Percentiles rank a stretch among this genome's conserved stretches.
phyloP scores from a whole-genome alignment of 2,113 vertebrate species.

The Elgaria multicarinata region DNA sequence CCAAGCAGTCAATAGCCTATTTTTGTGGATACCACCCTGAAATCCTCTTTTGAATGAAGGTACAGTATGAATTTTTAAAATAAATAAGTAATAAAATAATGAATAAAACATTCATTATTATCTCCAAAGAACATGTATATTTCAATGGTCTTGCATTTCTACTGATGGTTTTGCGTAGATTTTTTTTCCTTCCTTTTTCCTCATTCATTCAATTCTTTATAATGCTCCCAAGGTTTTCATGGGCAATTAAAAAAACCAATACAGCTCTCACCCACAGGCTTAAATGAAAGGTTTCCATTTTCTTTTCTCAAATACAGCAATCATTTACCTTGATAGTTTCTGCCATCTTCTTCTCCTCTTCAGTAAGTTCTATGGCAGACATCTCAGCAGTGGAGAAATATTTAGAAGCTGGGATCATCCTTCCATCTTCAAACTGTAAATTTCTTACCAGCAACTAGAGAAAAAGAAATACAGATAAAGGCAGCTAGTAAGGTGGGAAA shows the following conservation, averaged over 20 bases:
- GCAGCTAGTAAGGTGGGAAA: not conserved
- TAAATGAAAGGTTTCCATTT: not conserved
- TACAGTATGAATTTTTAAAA: not conserved
- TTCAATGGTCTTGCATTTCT: not conserved
- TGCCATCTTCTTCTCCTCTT: constrained; percentile 79
- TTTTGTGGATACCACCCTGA: not conserved
- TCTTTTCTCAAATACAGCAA: constrained; percentile 16
- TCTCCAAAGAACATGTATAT: not conserved
- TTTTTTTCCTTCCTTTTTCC: too few species aligned
- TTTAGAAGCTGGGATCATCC: constrained; percentile 86
- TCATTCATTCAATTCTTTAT: not conserved
- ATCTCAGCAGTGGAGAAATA: constrained; percentile 80
- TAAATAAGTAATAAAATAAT: not conserved
- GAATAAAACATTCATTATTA: not conserved
- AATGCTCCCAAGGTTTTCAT: not conserved
- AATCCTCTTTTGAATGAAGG: not conserved
- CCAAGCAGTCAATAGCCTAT: too few species aligned
- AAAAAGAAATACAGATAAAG: not conserved
- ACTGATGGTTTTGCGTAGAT: not conserved
- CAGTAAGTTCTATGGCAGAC: constrained; percentile 77
- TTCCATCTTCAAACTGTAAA: constrained; percentile 85
- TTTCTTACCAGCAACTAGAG: constrained; percentile 81
- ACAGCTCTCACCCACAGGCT: not conserved
- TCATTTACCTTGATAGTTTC: constrained; percentile 78
- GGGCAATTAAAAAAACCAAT: not conserved